Evolutionary conservation across 37 sponge, comb jelly and placozoan genomes (phyloP), one percentile per base, ranked within the genome.

Genomic region (Tethya wilhelma): DNA sequence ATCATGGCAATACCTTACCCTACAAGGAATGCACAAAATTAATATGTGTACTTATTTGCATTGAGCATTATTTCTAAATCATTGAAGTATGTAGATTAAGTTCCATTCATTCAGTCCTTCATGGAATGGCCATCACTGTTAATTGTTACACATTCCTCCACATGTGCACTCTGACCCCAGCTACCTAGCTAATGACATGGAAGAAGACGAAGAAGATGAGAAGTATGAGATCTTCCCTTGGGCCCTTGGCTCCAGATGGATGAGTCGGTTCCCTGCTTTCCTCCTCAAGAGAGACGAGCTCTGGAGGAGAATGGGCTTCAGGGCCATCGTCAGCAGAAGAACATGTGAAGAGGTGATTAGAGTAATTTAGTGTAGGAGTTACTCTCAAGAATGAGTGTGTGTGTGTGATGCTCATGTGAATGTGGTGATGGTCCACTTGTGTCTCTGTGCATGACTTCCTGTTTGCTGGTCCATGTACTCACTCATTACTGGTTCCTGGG

Each of bases 221-320:
- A 94, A 94, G 67, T 87, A 90, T 37, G 95, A 90, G 67, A 90
- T 94, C 36, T 90, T 94, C 44, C 86, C 95, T 0, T 94, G 95
- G 92, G 95, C 89, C 11, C 77, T 94, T 8, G 95, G 95, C 2
- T 56, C 59, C 43, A 46, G 46, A 0, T 94, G 95, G 95, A 79
- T 78, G 71, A 74, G 43, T 9, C 42, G 46, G 67, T 90, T 86
- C 59, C 88, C 85, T 1, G 38, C 40, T 1, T 87, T 94, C 73
- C 86, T 94, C 38, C 28, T 31, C 1, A 42, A 67, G 14, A 56
- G 95, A 45, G 89, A 94, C 56, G 41, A 71, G 25, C 81, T 94
- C 36, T 94, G 95, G 95, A 56, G 77, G 25, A 75, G 34, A 33
- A 94, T 94, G 91, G 57, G 88, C 37, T 94, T 78, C 81, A 79